Conservation (phyloP, 2,888 invertebrate species). For the Apotomis capreana region DNA sequence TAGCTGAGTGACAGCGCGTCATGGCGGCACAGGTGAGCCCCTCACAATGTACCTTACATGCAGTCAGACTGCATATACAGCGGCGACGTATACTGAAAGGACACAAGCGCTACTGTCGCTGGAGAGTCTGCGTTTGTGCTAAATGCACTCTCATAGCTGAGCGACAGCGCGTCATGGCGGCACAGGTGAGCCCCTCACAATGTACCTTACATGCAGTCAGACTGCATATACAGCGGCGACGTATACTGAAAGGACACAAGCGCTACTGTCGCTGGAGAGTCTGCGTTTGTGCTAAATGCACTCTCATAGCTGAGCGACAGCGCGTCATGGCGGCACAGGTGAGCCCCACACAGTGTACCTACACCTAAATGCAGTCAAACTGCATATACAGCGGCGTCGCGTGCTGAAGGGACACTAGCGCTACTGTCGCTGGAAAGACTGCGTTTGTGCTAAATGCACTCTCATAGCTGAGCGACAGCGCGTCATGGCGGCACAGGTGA, state of each 20-base stretch:
- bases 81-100: conserved; percentile 86
- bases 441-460: conserved; percentile 98
- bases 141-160: conserved; percentile 99
- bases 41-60: not conserved
- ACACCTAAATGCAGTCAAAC: no score
- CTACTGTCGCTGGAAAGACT: conserved; percentile 98
- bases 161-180: conserved; percentile 98
- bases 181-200: conserved; percentile 90
- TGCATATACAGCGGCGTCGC: conserved; percentile 60
- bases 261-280: conserved; percentile 98
- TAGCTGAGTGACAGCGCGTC: conserved; percentile 58
- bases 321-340: conserved; percentile 99
- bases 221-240: no score
- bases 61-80: no score
- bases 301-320: conserved; percentile 98
- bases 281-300: conserved; percentile 99
- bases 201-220: no score
- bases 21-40: no score
- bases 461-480: conserved; percentile 65
- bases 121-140: conserved; percentile 98
- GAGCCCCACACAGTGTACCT: no score
- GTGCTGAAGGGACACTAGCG: conserved; percentile 98
- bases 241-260: conserved; percentile 92
- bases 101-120: conserved; percentile 84
- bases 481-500: no score